Evolutionary conservation across 2,113 vertebrate genomes (phyloP), one percentile per base, ranked within the genome.

Genomic region (Leucoraja erinaceus): DNA sequence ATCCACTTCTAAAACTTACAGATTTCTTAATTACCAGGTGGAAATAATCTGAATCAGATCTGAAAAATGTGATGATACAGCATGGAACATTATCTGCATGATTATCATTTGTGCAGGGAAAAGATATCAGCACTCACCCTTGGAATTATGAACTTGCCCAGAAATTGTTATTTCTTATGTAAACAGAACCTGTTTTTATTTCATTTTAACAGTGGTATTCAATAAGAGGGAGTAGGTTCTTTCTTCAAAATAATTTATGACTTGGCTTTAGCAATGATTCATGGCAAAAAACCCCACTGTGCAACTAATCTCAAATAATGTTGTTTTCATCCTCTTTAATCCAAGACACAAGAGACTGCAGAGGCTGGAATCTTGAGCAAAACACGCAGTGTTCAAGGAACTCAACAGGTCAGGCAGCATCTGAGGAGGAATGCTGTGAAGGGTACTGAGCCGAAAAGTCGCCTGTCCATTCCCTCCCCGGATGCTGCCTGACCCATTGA

Each of bases 1-100:
- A 63, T 63, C 28, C 56, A 31, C 28, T 31, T 63, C n/a, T 88
- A 88, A 88, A 88, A 61, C n/a, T 31, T 88, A 5, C 83, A 63
- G 59, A 6, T 88, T n/a, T 18, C 12, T 31, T 28, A 88, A 88
- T 88, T 31, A 88, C 59, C 83, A 28, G 68, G 20, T 54, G 33
- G 38, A 25, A 70, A 91, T 90, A n/a, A 31, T 72, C 59, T 54
- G 90, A 72, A 74, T 91, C 38, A 91, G 38, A 74, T 54, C 33
- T 91, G 72, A 8, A 91, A 91, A 54, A 91, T 70, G 20, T 91
- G 33, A 4, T 47, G 33, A 91, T 72, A 14, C 33, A 91, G 88
- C 83, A 72, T 72, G 47, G 9, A 9, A 91, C 72, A 22, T n/a
- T 63, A 72, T 47, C 90, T 72, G 63, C 33, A 54, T 91, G 25